Evolutionary conservation across 2,888 invertebrate species (phyloP).

Genomic region (Mythimna ferrago): DNA sequence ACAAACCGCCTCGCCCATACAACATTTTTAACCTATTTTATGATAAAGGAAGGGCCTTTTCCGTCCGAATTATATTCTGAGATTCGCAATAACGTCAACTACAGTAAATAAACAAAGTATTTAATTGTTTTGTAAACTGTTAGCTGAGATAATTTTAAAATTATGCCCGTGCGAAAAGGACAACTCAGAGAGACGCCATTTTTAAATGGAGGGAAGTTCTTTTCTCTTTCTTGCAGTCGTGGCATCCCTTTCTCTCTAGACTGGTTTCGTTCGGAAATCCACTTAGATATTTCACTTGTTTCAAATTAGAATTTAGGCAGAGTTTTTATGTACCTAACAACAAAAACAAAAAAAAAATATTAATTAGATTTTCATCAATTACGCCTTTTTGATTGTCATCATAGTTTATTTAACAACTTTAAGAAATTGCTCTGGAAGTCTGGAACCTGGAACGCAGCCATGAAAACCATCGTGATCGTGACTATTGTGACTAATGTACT

Average conservation of each 20-base stretch:
- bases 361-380: background rate
- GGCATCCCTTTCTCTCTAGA: slow-evolving; percentile 54
- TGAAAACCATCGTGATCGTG: slow-evolving; percentile 34
- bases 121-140: slow-evolving; percentile 67
- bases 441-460: slow-evolving; percentile 32
- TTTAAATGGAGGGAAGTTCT: slow-evolving; percentile 68
- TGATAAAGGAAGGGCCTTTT: background rate
- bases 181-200: slow-evolving; percentile 88
- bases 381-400: background rate
- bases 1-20: slow-evolving; percentile 75
- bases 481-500: no score
- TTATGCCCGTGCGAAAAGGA: slow-evolving; percentile 83
- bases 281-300: no score
- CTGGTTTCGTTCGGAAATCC: slow-evolving; percentile 46
- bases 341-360: background rate
- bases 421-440: background rate
- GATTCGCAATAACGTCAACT: slow-evolving; percentile 45
- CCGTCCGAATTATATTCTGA: background rate
- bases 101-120: slow-evolving; percentile 59
- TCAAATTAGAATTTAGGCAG: background rate
- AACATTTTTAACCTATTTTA: slow-evolving; percentile 72
- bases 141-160: slow-evolving; percentile 70
- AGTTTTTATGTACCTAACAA: no score
- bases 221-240: slow-evolving; percentile 57
- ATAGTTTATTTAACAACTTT: no score